Evolutionary conservation across 2,888 invertebrate genomes (phyloP), one percentile per base, ranked within the genome.

Genomic region (Plagiodera versicolora): DNA sequence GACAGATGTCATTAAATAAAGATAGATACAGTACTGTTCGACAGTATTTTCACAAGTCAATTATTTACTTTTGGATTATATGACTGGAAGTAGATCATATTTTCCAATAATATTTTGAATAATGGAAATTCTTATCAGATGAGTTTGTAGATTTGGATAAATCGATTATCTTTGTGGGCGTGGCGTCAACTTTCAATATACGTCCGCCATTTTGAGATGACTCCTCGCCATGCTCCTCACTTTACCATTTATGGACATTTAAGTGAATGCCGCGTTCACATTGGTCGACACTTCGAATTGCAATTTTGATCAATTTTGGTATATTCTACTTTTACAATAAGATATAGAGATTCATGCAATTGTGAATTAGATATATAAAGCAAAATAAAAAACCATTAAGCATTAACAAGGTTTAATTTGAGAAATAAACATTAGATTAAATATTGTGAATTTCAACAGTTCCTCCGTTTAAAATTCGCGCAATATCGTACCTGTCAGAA

Each of bases 241-340:
- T 83, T 81, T 80, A 79, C 86, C 86, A 80, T 86, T 84, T 83
- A 86, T 82, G 86, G 86, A 82, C 85, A 86, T 86, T 83, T 83
- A 81, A 79, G 79, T 44, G 76, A 81, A 83, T 81, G 80, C 82
- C 77, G 78, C 76, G 76, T 75, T 77, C 77, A 82, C 81, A 86
- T 86, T 86, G 86, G 86, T 74, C 76, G 77, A 78, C 75, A 74
- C 60, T 61, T 66, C 73, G 72, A 74, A 53, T 65, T 70, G 73
- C 39, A 72, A 62, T 65, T 58, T 46, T 50, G 32, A 19, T 47
- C 46, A 50, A 39, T 58, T 61, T 60, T 65, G 30, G 52, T 9
- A 49, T 59, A 57, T 50, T 55, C 19, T 56, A 32, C 19, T 46
- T 49, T 14, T 52, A 58, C 11, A 20, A 55, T 44, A 18, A n/a